Conservation (phyloP, 1,140 invertebrate species). For the Artemia franciscana region DNA sequence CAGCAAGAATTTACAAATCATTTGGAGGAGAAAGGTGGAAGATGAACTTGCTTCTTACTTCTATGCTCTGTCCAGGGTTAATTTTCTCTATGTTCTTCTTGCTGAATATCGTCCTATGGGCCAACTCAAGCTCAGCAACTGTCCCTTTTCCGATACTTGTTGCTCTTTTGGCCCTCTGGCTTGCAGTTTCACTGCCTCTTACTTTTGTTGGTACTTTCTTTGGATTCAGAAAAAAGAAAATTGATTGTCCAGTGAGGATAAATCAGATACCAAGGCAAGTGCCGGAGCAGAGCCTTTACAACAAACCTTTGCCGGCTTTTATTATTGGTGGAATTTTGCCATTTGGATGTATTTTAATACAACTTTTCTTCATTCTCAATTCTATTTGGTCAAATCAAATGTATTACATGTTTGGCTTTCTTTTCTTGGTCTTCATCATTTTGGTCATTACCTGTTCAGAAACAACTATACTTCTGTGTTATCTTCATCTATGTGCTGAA, state of each 20-base stretch:
- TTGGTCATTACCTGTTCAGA: slow-evolving; percentile 94
- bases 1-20: too few relatives aligned
- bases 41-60: slow-evolving; percentile 87
- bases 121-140: too few relatives aligned
- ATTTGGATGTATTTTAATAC: slow-evolving; percentile 98
- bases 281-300: slow-evolving; percentile 91
- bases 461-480: slow-evolving; percentile 90
- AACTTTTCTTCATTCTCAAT: slow-evolving; percentile 96
- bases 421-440: slow-evolving; percentile 92
- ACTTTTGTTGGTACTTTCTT: slow-evolving; percentile 96
- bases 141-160: slow-evolving; percentile 90
- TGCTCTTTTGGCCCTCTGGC: too few relatives aligned
- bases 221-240: slow-evolving; percentile 83
- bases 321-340: slow-evolving; percentile 95
- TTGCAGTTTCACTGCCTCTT: slow-evolving; percentile 94
- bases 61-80: slow-evolving; percentile 83
- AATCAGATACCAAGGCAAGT: slow-evolving; percentile 97
- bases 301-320: slow-evolving; percentile 70
- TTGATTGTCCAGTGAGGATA: slow-evolving; percentile 90
- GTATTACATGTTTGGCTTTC: slow-evolving; percentile 99
- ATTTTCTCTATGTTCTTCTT: slow-evolving; percentile 85
- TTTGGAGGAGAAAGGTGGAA: too few relatives aligned
- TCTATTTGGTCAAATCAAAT: slow-evolving; percentile 93
- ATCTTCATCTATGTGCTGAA: slow-evolving; percentile 98
- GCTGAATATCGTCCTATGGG: too few relatives aligned